Conservation (phyloP, 2,888 invertebrate genomes). For the Cryptocephalus primarius region DNA sequence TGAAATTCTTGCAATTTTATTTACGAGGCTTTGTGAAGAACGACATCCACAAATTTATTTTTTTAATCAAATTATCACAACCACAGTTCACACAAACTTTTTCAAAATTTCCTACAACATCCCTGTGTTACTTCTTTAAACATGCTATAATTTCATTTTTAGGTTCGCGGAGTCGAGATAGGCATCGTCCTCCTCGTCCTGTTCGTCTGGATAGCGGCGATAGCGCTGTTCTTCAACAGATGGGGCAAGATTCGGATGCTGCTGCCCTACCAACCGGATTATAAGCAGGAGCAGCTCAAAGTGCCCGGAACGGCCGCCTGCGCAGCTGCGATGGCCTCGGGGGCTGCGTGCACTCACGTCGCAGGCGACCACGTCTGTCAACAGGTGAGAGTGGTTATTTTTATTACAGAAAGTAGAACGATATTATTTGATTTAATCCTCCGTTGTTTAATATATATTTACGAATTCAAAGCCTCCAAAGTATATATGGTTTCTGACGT, state of each 20-base stretch:
- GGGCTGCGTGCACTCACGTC: conserved; percentile 47
- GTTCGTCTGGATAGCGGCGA: conserved; percentile 77
- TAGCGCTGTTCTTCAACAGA: conserved; percentile 76
- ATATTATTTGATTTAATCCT: too few species aligned
- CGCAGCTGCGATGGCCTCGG: conserved; percentile 43
- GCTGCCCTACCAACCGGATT: conserved; percentile 83
- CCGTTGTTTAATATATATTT: too few species aligned
- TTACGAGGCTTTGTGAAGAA: too few species aligned
- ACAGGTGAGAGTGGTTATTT: conserved; percentile 38
- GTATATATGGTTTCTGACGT: too few species aligned
- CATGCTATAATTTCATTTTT: conserved; percentile 15
- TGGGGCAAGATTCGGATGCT: conserved; percentile 88
- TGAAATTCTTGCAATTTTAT: too few species aligned
- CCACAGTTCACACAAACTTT: too few species aligned
- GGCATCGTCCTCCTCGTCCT: conserved; percentile 76
- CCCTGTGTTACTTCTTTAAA: background rate
- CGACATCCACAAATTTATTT: too few species aligned
- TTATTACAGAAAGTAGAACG: background rate
- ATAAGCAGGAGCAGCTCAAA: conserved; percentile 75
- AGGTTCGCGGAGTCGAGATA: conserved; percentile 85
- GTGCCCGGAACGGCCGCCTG: conserved; percentile 63
- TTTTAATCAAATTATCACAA: too few species aligned
- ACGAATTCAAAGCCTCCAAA: too few species aligned
- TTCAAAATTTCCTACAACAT: background rate
- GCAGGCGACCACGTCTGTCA: conserved; percentile 46